Percentiles rank a stretch among this genome's conserved stretches.
phyloP scores from a whole-genome alignment of 2,797 vertebrate genomes.

The Girardinus metallicus region DNA sequence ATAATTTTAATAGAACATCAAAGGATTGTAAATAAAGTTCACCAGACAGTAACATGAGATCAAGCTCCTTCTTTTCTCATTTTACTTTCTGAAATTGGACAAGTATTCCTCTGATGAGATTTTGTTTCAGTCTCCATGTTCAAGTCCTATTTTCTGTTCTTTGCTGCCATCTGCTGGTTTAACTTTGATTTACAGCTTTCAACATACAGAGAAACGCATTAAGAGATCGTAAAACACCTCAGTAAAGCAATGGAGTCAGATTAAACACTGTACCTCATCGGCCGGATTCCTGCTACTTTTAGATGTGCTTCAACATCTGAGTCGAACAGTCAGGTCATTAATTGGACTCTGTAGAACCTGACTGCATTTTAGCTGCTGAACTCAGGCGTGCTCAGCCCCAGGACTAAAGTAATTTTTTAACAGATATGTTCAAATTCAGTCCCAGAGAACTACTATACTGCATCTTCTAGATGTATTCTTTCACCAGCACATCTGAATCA shows the following conservation, averaged over 20 bases:
- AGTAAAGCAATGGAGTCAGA: neutral
- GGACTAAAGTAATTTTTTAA: neutral
- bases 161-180: conserved; percentile 14
- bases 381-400: neutral
- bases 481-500: neutral
- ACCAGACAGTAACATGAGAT: neutral
- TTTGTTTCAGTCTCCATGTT: too few species aligned
- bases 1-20: neutral
- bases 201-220: neutral
- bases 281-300: neutral
- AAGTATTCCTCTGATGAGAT: neutral
- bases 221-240: neutral
- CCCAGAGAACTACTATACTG: too few species aligned
- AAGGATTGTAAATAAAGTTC: neutral
- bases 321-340: neutral
- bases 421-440: too few species aligned
- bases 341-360: neutral
- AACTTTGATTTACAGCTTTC: neutral
- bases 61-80: neutral
- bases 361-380: neutral
- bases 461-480: too few species aligned
- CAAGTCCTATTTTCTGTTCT: neutral
- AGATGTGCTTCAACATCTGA: neutral
- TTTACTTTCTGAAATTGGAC: neutral
- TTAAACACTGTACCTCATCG: neutral